Percentiles rank a stretch among this genome's conserved stretches.
Evolutionary conservation across 1,140 invertebrate genomes (phyloP).

Genomic region (Lanistes nyassanus): DNA sequence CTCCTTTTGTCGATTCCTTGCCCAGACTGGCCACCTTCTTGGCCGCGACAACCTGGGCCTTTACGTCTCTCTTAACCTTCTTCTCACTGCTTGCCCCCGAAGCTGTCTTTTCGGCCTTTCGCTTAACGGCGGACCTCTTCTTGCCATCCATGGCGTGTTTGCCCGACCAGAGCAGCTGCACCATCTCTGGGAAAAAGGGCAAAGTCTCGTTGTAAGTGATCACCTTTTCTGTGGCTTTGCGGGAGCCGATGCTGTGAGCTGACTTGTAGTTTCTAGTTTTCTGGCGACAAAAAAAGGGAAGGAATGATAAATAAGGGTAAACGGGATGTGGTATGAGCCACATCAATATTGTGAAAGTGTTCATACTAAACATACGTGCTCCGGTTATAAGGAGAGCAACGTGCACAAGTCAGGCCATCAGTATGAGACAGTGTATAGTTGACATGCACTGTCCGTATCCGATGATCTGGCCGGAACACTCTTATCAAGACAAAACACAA

Average conservation of each 20-base stretch:
- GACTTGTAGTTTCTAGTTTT: constrained; percentile 32
- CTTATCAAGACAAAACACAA: no score
- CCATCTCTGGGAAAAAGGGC: constrained; percentile 25
- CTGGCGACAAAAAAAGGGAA: constrained; percentile 7
- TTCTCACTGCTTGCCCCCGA: neutral
- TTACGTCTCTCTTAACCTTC: neutral
- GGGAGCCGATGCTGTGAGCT: constrained; percentile 39
- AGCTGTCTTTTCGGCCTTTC: neutral
- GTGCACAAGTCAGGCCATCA: no score
- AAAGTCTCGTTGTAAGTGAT: constrained; percentile 41
- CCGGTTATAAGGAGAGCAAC: no score
- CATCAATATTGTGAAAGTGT: no score
- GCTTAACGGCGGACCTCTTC: neutral
- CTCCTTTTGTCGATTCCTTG: no score
- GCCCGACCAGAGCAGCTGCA: constrained; percentile 17
- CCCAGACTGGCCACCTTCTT: neutral
- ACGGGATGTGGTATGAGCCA: no score
- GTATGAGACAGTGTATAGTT: no score
- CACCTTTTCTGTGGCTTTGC: constrained; percentile 37
- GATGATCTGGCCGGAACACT: no score
- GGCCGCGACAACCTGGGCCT: neutral
- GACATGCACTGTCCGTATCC: no score
- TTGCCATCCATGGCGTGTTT: constrained; percentile 9
- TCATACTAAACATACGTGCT: no score
- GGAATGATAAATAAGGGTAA: neutral